Evolutionary conservation across 2,888 invertebrate genomes (phyloP).

Genomic region (Helobdella robusta): DNA sequence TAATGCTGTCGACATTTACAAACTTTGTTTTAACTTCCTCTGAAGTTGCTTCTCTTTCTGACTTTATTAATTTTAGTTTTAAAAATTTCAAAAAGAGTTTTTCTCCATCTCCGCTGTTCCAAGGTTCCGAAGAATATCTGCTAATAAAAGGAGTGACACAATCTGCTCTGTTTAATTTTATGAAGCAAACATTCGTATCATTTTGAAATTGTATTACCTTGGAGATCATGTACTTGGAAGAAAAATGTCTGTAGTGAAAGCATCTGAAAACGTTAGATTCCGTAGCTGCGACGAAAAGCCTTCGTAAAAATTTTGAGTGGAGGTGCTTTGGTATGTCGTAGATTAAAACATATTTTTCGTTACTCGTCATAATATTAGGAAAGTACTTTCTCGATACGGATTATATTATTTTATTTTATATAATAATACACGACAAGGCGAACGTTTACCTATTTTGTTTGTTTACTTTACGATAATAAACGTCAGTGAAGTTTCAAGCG

Average conservation of each 20-base stretch:
- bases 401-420: too few species aligned
- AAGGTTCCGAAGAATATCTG: not conserved
- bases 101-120: not conserved
- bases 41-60: not conserved
- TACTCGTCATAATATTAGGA: too few species aligned
- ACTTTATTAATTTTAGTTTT: not conserved
- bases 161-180: conserved; percentile 4
- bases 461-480: too few species aligned
- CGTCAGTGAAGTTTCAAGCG: too few species aligned
- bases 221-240: not conserved
- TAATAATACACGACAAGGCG: too few species aligned
- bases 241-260: conserved; percentile 18
- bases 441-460: too few species aligned
- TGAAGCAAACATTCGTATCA: conserved; percentile 6
- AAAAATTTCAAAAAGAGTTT: not conserved
- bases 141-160: not conserved
- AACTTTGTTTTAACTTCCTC: not conserved
- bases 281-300: conserved; percentile 4
- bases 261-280: conserved; percentile 18
- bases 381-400: too few species aligned
- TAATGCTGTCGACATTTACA: not conserved
- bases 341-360: conserved; percentile 6
- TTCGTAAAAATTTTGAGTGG: conserved; percentile 17
- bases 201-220: not conserved
- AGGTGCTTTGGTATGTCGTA: conserved; percentile 14